phyloP scores from a whole-genome alignment of 2,113 vertebrate genomes.

The Bolborhynchus lineola region DNA sequence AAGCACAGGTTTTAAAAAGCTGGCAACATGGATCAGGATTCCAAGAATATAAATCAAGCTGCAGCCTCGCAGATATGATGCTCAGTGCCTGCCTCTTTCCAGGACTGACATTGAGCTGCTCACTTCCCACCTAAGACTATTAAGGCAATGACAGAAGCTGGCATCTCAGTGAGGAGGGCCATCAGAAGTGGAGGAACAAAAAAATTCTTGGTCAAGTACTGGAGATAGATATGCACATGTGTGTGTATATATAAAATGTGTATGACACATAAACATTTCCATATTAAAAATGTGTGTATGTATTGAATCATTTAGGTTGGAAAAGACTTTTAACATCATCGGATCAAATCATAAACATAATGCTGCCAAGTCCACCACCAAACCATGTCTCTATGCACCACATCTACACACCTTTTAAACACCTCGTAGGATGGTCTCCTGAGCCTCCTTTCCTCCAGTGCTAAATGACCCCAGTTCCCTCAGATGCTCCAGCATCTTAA shows the following conservation, averaged over 20 bases:
- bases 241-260: background rate
- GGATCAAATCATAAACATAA: background rate
- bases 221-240: rapidly evolving
- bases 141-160: background rate
- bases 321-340: background rate
- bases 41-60: background rate
- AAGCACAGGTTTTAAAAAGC: background rate
- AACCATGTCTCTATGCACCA: too few relatives aligned
- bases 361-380: background rate
- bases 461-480: background rate
- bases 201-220: background rate
- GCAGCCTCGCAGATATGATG: background rate
- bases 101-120: background rate
- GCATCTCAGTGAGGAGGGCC: background rate
- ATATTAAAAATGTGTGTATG: background rate
- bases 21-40: background rate
- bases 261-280: background rate
- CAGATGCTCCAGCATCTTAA: background rate
- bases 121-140: background rate
- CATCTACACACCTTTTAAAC: background rate
- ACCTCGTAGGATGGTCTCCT: too few relatives aligned
- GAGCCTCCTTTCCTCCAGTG: background rate
- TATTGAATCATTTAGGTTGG: background rate
- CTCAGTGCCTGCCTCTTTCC: background rate
- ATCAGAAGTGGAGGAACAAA: background rate